Evolutionary conservation across 2,888 invertebrate genomes (phyloP).

Genomic region (Eupithecia vulgata): DNA sequence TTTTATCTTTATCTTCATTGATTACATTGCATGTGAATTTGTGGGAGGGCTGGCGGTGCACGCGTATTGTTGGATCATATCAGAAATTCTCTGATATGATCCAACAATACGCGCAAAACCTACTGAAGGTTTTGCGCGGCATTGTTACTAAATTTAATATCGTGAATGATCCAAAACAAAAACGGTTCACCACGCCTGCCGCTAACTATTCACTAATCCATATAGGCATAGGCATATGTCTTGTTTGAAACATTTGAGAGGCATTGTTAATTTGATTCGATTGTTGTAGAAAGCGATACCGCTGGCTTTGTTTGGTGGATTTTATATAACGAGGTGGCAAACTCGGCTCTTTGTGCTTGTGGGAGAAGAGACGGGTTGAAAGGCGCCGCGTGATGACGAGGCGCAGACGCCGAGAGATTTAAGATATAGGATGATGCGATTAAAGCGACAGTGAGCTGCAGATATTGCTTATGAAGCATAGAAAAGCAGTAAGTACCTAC

Average conservation of each 20-base stretch:
- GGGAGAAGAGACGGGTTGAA: constrained; percentile 79
- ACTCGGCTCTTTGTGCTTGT: constrained; percentile 74
- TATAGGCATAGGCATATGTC: constrained; percentile 38
- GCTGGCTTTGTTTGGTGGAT: constrained; percentile 74
- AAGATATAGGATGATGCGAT: constrained; percentile 19
- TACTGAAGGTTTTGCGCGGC: background rate
- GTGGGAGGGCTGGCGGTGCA: background rate
- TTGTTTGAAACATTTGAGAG: constrained; percentile 57
- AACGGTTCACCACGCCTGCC: constrained; percentile 24
- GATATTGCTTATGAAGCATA: no score
- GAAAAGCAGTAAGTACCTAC: no score
- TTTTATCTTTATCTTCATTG: no score
- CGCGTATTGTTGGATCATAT: background rate
- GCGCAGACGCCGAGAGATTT: constrained; percentile 62
- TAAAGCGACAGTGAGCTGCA: background rate
- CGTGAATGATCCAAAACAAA: background rate
- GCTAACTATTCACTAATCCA: constrained; percentile 22
- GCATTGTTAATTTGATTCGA: constrained; percentile 77
- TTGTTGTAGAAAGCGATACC: constrained; percentile 78
- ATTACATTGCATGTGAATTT: background rate
- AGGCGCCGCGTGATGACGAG: constrained; percentile 81
- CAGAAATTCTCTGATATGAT: no score
- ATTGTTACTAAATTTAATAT: background rate
- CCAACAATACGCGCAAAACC: no score
- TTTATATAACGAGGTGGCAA: constrained; percentile 82